These are phyloP conservation scores for Schrankia costaestrigalis DNA, from an alignment of 2,888 invertebrate genomes.

Conservation along the genomic window DNA sequence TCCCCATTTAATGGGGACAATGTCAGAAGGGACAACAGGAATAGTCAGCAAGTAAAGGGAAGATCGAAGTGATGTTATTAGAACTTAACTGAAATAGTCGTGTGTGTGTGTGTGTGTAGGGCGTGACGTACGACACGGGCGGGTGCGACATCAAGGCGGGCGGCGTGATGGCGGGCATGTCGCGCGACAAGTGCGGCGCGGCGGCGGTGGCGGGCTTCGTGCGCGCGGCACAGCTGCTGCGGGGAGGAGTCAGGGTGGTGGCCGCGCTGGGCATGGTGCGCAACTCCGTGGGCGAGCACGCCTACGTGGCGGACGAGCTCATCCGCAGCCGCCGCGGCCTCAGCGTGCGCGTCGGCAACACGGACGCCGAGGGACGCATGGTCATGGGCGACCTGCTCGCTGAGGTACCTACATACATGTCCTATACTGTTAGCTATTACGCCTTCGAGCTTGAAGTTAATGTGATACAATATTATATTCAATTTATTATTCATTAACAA, in stretches of 20 bases:
- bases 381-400: slow-evolving; percentile 94
- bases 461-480: too few relatives aligned
- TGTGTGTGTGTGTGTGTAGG: slow-evolving; percentile 50
- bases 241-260: slow-evolving; percentile 84
- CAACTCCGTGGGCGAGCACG: slow-evolving; percentile 93
- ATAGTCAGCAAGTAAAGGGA: too few relatives aligned
- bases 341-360: slow-evolving; percentile 94
- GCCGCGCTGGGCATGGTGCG: slow-evolving; percentile 92
- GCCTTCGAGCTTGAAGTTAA: too few relatives aligned
- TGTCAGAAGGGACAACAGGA: too few relatives aligned
- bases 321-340: slow-evolving; percentile 90
- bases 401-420: slow-evolving; percentile 30
- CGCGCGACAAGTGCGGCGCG: slow-evolving; percentile 96
- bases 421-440: too few relatives aligned
- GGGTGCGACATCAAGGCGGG: slow-evolving; percentile 92
- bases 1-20: too few relatives aligned
- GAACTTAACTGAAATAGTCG: not conserved
- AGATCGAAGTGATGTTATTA: not conserved
- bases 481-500: too few relatives aligned
- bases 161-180: slow-evolving; percentile 93
- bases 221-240: slow-evolving; percentile 77
- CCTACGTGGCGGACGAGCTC: slow-evolving; percentile 95
- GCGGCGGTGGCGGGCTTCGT: slow-evolving; percentile 96
- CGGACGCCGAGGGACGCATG: slow-evolving; percentile 97
- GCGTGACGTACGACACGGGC: slow-evolving; percentile 94